phyloP scores from a whole-genome alignment of 2,113 vertebrate genomes.

The Lucifuga dentata region DNA sequence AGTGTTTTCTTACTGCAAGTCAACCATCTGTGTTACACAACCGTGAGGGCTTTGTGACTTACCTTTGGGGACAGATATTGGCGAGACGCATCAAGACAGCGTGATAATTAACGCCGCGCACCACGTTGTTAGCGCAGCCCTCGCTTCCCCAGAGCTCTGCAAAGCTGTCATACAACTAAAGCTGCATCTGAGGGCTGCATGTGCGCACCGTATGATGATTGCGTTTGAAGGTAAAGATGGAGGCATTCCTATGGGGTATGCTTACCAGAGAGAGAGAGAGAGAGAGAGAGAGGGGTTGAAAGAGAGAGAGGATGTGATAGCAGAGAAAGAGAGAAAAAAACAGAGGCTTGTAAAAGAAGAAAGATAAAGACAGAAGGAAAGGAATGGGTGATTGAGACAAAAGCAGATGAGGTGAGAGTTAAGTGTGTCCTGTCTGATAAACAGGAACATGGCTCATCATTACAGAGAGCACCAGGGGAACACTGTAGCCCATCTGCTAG shows the following conservation, averaged over 20 bases:
- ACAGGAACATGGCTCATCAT: conserved; percentile 77
- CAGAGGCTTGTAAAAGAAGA: conserved; percentile 10
- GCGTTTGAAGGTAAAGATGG: conserved; percentile 58
- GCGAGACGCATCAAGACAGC: conserved; percentile 35
- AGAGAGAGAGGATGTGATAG: not conserved
- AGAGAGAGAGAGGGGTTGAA: not conserved
- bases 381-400: conserved; percentile 65
- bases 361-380: conserved; percentile 38
- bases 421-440: conserved; percentile 74
- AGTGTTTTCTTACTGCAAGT: conserved; percentile 32
- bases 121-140: conserved; percentile 48
- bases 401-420: conserved; percentile 68
- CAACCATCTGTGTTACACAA: conserved; percentile 60
- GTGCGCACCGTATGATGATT: conserved; percentile 9
- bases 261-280: conserved; percentile 22
- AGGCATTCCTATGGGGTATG: conserved; percentile 41
- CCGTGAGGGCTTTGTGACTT: conserved; percentile 46
- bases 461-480: conserved; percentile 67
- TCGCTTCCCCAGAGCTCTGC: conserved; percentile 42
- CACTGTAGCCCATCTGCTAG: conserved; percentile 69
- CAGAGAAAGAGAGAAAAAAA: not conserved
- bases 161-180: conserved; percentile 40
- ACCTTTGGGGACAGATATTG: conserved; percentile 62
- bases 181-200: conserved; percentile 19
- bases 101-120: conserved; percentile 59